phyloP scores from a whole-genome alignment of 2,113 vertebrate species.

The Anser brachyrhynchus region DNA sequence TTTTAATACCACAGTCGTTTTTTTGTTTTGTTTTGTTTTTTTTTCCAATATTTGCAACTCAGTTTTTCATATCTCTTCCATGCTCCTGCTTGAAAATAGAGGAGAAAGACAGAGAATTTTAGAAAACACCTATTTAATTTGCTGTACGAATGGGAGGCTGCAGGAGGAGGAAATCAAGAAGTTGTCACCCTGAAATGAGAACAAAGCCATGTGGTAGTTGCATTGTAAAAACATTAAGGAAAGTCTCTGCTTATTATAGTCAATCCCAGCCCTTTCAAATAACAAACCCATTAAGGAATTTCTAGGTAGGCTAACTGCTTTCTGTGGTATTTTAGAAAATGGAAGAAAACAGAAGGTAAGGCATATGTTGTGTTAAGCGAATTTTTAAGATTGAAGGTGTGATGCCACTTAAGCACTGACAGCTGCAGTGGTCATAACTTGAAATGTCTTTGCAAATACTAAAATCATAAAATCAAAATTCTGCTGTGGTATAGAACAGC shows the following conservation, averaged over 20 bases:
- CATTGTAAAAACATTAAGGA: constrained; percentile 23
- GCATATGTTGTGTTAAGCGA: constrained; percentile 56
- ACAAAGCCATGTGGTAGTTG: neutral
- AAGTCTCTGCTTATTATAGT: constrained; percentile 14
- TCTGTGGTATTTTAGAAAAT: constrained; percentile 55
- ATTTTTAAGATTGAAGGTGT: constrained; percentile 50
- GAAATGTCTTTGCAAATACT: constrained; percentile 27
- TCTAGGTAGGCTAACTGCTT: constrained; percentile 24
- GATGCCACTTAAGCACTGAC: constrained; percentile 57
- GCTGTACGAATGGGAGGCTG: neutral
- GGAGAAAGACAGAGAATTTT: neutral
- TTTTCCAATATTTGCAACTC: neutral
- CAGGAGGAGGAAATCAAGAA: neutral
- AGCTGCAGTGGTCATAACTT: constrained; percentile 57
- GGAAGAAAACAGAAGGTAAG: constrained; percentile 64
- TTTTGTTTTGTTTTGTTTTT: neutral
- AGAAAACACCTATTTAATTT: neutral
- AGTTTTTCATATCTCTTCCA: neutral
- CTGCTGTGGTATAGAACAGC: neutral
- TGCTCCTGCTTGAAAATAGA: neutral
- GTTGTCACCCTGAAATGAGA: neutral
- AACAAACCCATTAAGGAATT: constrained; percentile 29
- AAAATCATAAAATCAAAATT: constrained; percentile 29
- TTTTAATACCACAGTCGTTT: neutral
- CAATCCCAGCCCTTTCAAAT: neutral